A percentile compares a stretch with the other conserved stretches of the same genome.
Evolutionary conservation across 2,113 vertebrate species (phyloP).

Genomic region (Falcunculus frontatus): DNA sequence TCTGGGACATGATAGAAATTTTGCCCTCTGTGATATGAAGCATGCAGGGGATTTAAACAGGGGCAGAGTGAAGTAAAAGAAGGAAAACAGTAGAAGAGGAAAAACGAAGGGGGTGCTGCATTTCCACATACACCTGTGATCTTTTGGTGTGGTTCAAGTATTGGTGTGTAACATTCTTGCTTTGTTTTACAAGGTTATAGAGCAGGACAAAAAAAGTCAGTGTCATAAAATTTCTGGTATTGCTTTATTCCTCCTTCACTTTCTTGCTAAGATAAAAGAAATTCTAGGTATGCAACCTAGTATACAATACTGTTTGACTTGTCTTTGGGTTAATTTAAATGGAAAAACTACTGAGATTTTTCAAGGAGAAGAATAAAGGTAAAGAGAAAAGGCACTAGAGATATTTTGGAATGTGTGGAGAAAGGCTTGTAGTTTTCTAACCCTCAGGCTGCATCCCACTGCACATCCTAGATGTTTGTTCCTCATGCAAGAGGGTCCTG

Average conservation of each 20-base stretch:
- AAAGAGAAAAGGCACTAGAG: neutral
- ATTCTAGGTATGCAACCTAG: neutral
- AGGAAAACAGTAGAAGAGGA: neutral
- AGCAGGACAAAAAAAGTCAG: neutral
- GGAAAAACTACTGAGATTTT: neutral
- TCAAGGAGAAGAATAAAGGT: neutral
- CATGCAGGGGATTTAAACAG: neutral
- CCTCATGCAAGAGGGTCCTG: neutral
- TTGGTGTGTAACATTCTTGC: neutral
- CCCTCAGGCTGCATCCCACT: neutral
- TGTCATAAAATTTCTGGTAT: neutral
- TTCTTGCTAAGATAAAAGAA: neutral
- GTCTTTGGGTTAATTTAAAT: neutral
- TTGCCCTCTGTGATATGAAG: neutral
- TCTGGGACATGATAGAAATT: neutral
- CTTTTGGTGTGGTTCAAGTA: constrained; percentile 19
- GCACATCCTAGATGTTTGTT: neutral
- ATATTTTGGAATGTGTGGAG: neutral
- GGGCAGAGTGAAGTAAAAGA: neutral
- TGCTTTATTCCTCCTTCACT: neutral
- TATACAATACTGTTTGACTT: neutral
- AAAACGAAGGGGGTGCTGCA: constrained; percentile 21
- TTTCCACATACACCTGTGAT: neutral
- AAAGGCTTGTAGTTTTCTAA: neutral
- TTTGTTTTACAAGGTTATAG: constrained; percentile 21